phyloP scores from a whole-genome alignment of 1,140 invertebrate species.

The Ladona fulva region DNA sequence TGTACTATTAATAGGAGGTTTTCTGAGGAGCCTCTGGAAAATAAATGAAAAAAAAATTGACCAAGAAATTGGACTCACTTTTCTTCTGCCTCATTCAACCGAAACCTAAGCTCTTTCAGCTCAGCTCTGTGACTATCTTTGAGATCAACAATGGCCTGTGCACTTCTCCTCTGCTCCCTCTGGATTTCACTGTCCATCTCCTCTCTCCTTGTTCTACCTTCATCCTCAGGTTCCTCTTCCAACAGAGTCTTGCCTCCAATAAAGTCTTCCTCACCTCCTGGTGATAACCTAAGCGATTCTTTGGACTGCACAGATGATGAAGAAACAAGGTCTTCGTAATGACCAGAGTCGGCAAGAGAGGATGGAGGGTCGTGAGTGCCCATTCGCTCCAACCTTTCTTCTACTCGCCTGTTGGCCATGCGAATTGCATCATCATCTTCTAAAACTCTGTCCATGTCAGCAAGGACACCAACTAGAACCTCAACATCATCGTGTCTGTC shows the following conservation, averaged over 20 bases:
- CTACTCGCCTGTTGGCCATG: constrained; percentile 28
- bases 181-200: constrained; percentile 60
- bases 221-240: constrained; percentile 32
- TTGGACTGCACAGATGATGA: constrained; percentile 59
- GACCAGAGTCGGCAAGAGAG: constrained; percentile 73
- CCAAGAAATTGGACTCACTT: too few relatives aligned
- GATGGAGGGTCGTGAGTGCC: constrained; percentile 37
- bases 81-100: constrained; percentile 66
- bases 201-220: constrained; percentile 55
- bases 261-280: constrained; percentile 14
- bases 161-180: constrained; percentile 54
- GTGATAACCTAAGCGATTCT: constrained; percentile 44
- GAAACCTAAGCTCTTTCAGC: constrained; percentile 62
- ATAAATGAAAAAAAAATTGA: too few relatives aligned
- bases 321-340: constrained; percentile 69
- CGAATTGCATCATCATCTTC: not conserved
- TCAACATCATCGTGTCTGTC: not conserved
- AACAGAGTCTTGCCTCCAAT: constrained; percentile 14
- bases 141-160: constrained; percentile 36
- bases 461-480: not conserved
- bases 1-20: too few relatives aligned
- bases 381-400: constrained; percentile 39
- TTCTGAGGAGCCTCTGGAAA: too few relatives aligned
- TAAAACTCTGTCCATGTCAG: not conserved
- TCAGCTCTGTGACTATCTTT: constrained; percentile 71